These are phyloP conservation scores for Eupeodes latifasciatus DNA, from an alignment of 2,888 invertebrate genomes.

Conservation along the genomic window DNA sequence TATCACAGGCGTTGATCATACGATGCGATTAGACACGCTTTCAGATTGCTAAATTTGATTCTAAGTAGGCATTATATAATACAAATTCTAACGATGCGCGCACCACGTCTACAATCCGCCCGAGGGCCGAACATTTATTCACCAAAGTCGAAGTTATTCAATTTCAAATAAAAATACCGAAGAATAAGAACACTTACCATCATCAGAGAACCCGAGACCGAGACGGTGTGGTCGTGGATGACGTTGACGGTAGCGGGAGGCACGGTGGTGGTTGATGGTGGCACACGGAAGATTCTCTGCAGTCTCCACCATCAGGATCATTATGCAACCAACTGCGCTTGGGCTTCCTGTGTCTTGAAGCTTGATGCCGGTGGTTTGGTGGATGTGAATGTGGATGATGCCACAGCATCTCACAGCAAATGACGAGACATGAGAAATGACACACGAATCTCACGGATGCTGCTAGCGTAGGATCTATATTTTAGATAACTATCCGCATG, in stretches of 20 bases:
- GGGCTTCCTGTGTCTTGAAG: constrained; percentile 56
- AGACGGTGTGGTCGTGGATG: background rate
- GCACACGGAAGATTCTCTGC: constrained; percentile 46
- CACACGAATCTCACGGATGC: constrained; percentile 69
- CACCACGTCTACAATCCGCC: constrained; percentile 50
- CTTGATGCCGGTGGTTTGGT: background rate
- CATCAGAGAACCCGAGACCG: background rate
- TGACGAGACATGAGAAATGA: constrained; percentile 74
- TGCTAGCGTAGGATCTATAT: constrained; percentile 64
- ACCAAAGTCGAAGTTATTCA: constrained; percentile 71
- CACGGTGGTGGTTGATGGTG: background rate
- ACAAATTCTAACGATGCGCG: constrained; percentile 68
- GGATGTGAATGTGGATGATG: background rate
- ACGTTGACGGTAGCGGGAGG: background rate
- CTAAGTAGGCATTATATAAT: constrained; percentile 70
- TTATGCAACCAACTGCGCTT: constrained; percentile 35
- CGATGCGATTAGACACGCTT: constrained; percentile 70
- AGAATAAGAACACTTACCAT: background rate
- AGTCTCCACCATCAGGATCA: constrained; percentile 39
- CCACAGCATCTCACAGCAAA: constrained; percentile 36
- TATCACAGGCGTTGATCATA: constrained; percentile 69
- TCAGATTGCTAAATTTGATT: constrained; percentile 71
- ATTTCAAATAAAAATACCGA: constrained; percentile 52
- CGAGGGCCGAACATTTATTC: constrained; percentile 46
- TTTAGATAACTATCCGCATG: constrained; percentile 70